Conservation (phyloP, 2,797 vertebrate genomes). For the Nannoperca obscura region DNA sequence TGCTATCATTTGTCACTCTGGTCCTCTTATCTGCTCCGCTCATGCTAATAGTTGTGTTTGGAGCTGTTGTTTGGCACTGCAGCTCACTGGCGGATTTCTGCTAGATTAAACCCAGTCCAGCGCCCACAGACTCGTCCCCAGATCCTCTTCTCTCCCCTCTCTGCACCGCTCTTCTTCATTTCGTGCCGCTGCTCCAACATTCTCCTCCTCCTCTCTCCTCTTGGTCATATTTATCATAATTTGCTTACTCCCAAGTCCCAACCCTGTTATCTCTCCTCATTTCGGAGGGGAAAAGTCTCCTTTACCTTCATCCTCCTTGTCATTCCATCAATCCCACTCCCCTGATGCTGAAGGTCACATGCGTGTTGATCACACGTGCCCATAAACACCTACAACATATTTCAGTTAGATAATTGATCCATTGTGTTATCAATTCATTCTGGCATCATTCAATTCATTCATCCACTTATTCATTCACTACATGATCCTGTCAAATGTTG, state of each 20-base stretch:
- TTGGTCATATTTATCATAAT: slow-evolving; percentile 26
- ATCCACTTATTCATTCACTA: slow-evolving; percentile 4
- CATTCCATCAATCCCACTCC: not conserved
- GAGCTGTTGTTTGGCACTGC: slow-evolving; percentile 28
- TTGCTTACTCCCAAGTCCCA: not conserved
- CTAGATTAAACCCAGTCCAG: slow-evolving; percentile 49
- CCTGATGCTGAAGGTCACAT: slow-evolving; percentile 1
- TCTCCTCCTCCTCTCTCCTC: slow-evolving; percentile 2
- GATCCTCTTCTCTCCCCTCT: slow-evolving; percentile 13
- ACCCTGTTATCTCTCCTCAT: not conserved
- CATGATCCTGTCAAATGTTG: not conserved
- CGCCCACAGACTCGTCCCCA: slow-evolving; percentile 8
- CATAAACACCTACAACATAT: not conserved
- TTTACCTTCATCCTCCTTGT: not conserved
- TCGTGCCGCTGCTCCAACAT: slow-evolving; percentile 14
- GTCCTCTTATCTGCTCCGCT: slow-evolving; percentile 6
- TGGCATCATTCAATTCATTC: not conserved
- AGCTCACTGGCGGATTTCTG: slow-evolving; percentile 41
- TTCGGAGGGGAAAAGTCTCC: not conserved
- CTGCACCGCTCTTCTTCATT: slow-evolving; percentile 22
- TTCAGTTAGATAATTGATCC: not conserved
- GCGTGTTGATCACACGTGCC: slow-evolving; percentile 1
- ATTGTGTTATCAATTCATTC: not conserved
- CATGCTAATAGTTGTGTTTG: slow-evolving; percentile 12
- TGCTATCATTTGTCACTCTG: slow-evolving; percentile 11